Conservation (phyloP, 2,888 invertebrate species). For the Pachycephus smyrnensis region DNA sequence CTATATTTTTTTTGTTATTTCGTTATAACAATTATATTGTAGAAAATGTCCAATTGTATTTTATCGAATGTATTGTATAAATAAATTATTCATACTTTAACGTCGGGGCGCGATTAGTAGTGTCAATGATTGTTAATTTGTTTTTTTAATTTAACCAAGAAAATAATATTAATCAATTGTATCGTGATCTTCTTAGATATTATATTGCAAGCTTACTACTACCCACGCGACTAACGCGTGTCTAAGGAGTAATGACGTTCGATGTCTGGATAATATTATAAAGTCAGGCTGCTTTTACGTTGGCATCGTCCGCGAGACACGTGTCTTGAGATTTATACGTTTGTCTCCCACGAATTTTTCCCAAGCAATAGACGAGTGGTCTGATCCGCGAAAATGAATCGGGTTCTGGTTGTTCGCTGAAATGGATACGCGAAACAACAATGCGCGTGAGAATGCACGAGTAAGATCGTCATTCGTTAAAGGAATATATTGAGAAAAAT, state of each 20-base stretch:
- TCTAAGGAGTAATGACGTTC: not conserved
- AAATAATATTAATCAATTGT: not conserved
- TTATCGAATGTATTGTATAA: not conserved
- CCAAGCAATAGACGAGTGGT: not conserved
- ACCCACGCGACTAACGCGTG: not conserved
- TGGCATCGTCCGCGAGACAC: slow-evolving; percentile 36
- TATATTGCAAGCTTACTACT: not conserved
- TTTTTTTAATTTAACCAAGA: no score
- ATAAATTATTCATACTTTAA: not conserved
- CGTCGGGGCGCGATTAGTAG: not conserved
- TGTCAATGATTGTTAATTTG: not conserved
- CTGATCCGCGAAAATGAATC: not conserved
- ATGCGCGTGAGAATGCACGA: no score
- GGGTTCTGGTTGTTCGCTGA: no score
- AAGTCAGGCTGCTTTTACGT: slow-evolving; percentile 40
- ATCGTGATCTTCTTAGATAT: not conserved
- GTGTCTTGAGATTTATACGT: slow-evolving; percentile 32
- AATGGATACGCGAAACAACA: no score
- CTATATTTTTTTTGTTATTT: no score
- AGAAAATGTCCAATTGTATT: not conserved
- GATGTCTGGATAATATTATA: slow-evolving; percentile 31
- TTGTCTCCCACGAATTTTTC: slow-evolving; percentile 20
- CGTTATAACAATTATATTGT: not conserved
- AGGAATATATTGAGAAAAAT: no score
- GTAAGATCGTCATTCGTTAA: no score